Evolutionary conservation across 2,888 invertebrate genomes (phyloP).

Genomic region (Clivina fossor): DNA sequence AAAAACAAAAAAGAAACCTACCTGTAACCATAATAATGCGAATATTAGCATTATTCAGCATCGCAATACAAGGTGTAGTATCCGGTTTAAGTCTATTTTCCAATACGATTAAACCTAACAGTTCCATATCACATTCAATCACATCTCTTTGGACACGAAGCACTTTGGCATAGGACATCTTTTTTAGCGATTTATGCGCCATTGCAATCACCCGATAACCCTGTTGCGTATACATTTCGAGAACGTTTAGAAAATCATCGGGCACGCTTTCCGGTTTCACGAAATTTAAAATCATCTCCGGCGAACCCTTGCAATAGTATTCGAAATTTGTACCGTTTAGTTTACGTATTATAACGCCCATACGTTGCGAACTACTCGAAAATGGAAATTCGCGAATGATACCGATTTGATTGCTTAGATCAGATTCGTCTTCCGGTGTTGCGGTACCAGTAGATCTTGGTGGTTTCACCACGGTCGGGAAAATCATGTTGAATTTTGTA

Average conservation of each 20-base stretch:
- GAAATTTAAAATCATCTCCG: constrained; percentile 84
- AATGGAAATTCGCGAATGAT: constrained; percentile 75
- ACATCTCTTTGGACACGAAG: constrained; percentile 75
- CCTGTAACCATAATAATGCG: constrained; percentile 97
- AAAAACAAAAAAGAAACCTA: constrained; percentile 51
- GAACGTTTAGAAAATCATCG: constrained; percentile 70
- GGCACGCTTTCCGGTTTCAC: constrained; percentile 80
- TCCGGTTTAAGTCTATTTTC: constrained; percentile 93
- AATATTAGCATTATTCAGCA: constrained; percentile 81
- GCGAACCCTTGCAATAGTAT: constrained; percentile 86
- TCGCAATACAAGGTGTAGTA: constrained; percentile 77
- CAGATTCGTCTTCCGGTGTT: constrained; percentile 51
- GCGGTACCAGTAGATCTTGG: constrained; percentile 42
- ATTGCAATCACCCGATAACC: constrained; percentile 93
- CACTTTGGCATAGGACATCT: constrained; percentile 69
- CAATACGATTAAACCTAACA: constrained; percentile 87
- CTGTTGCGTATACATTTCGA: constrained; percentile 85
- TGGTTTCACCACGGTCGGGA: constrained; percentile 83
- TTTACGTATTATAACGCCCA: constrained; percentile 83
- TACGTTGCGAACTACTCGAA: constrained; percentile 82
- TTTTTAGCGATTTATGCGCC: constrained; percentile 72
- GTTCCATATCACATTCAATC: constrained; percentile 78
- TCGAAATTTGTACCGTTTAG: constrained; percentile 73
- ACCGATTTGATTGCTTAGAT: constrained; percentile 68
- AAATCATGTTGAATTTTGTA: constrained; percentile 82